Evolutionary conservation across 2,797 vertebrate genomes (phyloP).

Genomic region (Cephalopachus bancanus): DNA sequence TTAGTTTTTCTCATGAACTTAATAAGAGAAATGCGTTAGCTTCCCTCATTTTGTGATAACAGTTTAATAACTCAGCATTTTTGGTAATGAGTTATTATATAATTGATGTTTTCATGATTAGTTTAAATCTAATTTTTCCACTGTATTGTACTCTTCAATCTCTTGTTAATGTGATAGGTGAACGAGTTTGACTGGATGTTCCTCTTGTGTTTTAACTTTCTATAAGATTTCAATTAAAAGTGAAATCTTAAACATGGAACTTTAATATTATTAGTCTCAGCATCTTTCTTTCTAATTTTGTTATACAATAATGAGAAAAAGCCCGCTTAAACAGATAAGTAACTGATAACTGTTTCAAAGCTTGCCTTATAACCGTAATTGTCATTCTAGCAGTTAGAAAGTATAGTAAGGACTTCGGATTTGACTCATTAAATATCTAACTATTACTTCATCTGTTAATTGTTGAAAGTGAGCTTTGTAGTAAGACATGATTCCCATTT

Average conservation of each 20-base stretch:
- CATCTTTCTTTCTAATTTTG: slow-evolving; percentile 1
- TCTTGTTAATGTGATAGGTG: neutral
- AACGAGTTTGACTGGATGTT: neutral
- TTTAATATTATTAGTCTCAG: neutral
- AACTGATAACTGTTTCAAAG: neutral
- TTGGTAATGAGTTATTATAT: neutral
- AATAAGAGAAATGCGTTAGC: neutral
- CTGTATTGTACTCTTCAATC: neutral
- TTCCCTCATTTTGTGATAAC: neutral
- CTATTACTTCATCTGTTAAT: slow-evolving; percentile 13
- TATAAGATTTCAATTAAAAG: slow-evolving; percentile 30
- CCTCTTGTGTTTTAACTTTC: neutral
- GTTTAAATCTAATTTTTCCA: neutral
- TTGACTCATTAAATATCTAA: neutral
- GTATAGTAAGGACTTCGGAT: neutral
- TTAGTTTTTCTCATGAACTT: neutral
- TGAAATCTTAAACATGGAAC: neutral
- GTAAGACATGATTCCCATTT: neutral
- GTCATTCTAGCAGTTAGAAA: neutral
- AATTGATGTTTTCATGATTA: neutral
- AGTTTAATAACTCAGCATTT: neutral
- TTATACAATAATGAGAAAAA: neutral
- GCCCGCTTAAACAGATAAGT: neutral
- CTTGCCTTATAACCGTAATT: neutral
- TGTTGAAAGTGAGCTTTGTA: slow-evolving; percentile 22